phyloP scores from a whole-genome alignment of 2,888 invertebrate species.

The Portevinia maculata region DNA sequence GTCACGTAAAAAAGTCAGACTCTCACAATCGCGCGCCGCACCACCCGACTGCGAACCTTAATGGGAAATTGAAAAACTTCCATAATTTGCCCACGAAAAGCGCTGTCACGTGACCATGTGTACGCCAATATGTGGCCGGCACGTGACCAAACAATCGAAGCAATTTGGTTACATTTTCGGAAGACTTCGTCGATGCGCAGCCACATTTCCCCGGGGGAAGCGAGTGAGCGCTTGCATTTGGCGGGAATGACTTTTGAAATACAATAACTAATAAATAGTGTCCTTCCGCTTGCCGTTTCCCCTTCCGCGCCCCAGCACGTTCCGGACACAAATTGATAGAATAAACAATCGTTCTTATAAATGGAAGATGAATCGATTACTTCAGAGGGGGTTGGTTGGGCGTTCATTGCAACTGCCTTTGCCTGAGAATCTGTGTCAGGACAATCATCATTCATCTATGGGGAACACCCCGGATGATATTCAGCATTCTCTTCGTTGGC shows the following conservation, averaged over 20 bases:
- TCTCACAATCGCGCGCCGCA: constrained; percentile 6
- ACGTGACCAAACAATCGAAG: constrained; percentile 72
- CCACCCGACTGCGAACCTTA: constrained; percentile 16
- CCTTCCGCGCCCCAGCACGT: constrained; percentile 22
- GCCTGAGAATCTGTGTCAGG: constrained; percentile 51
- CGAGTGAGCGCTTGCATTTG: constrained; percentile 38
- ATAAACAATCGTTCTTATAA: constrained; percentile 55
- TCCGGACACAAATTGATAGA: constrained; percentile 67
- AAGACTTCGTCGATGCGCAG: constrained; percentile 56
- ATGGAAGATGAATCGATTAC: constrained; percentile 35
- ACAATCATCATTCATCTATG: constrained; percentile 46
- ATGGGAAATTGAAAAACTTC: constrained; percentile 73
- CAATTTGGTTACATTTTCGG: constrained; percentile 71
- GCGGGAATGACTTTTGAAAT: constrained; percentile 66
- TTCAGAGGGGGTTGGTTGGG: constrained; percentile 13
- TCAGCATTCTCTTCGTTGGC: constrained; percentile 4
- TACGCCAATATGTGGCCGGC: constrained; percentile 64
- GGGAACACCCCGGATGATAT: constrained; percentile 59
- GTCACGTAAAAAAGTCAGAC: constrained; percentile 52
- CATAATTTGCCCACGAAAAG: constrained; percentile 67
- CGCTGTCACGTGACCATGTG: constrained; percentile 66
- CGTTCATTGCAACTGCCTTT: constrained; percentile 14
- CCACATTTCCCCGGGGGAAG: constrained; percentile 51
- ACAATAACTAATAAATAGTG: constrained; percentile 74
- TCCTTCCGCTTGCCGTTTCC: constrained; percentile 58